phyloP scores from a whole-genome alignment of 2,888 invertebrate genomes.

The Petrolisthes manimaculis region DNA sequence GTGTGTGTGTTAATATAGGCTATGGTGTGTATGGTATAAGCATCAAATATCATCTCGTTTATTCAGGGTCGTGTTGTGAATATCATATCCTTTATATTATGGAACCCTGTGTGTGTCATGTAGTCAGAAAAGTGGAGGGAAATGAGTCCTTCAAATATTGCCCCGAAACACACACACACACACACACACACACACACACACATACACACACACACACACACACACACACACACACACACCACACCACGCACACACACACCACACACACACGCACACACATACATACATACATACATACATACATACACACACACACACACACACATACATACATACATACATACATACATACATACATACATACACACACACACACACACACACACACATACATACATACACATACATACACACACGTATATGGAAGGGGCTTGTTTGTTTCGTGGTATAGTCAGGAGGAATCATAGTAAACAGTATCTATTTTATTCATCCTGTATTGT shows the following conservation, averaged over 20 bases:
- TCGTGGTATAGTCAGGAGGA: too few relatives aligned
- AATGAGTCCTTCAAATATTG: too few relatives aligned
- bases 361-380: conserved; percentile 27
- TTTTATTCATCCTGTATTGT: too few relatives aligned
- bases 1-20: too few relatives aligned
- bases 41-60: neutral
- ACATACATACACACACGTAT: conserved; percentile 6
- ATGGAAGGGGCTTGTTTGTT: too few relatives aligned
- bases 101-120: neutral
- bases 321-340: neutral
- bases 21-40: neutral
- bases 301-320: conserved; percentile 9
- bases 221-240: conserved; percentile 12
- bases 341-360: conserved; percentile 18
- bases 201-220: conserved; percentile 16
- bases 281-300: neutral
- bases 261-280: neutral
- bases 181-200: neutral
- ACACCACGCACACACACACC: neutral
- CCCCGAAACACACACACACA: neutral
- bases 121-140: too few relatives aligned
- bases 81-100: neutral
- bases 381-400: conserved; percentile 29
- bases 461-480: too few relatives aligned
- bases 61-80: neutral